These are phyloP conservation scores for Plebejus anna DNA, from an alignment of 2,888 invertebrate species.

Conservation along the genomic window DNA sequence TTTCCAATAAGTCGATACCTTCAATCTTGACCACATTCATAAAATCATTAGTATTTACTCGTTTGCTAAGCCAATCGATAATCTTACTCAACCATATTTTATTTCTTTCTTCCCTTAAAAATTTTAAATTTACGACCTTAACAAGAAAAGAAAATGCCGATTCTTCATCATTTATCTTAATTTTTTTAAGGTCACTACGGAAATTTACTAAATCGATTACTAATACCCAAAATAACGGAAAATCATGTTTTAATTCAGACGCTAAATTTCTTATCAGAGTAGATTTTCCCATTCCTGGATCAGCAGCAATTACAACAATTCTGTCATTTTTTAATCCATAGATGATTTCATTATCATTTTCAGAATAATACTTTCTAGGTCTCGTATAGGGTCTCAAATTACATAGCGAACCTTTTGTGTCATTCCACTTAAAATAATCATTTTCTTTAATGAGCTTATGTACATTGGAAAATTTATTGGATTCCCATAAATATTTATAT, in stretches of 20 bases:
- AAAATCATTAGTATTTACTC: not conserved
- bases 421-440: constrained; percentile 14
- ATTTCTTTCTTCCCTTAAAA: not conserved
- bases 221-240: not conserved
- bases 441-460: constrained; percentile 14
- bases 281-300: constrained; percentile 22
- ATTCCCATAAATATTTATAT: not conserved
- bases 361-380: constrained; percentile 4
- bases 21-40: not conserved
- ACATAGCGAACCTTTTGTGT: not conserved
- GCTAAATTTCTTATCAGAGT: constrained; percentile 11
- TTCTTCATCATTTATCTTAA: constrained; percentile 5
- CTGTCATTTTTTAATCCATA: constrained; percentile 15
- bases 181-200: constrained; percentile 18
- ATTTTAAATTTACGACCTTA: not conserved
- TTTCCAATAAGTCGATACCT: constrained; percentile 15
- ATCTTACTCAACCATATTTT: not conserved
- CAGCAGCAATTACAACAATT: constrained; percentile 19
- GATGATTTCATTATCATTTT: constrained; percentile 9
- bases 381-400: not conserved
- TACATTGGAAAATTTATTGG: not conserved
- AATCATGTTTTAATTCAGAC: not conserved
- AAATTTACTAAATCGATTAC: constrained; percentile 5
- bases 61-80: not conserved
- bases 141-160: not conserved